These are phyloP conservation scores for Alcedo atthis DNA, from an alignment of 2,797 vertebrate species.

Conservation along the genomic window DNA sequence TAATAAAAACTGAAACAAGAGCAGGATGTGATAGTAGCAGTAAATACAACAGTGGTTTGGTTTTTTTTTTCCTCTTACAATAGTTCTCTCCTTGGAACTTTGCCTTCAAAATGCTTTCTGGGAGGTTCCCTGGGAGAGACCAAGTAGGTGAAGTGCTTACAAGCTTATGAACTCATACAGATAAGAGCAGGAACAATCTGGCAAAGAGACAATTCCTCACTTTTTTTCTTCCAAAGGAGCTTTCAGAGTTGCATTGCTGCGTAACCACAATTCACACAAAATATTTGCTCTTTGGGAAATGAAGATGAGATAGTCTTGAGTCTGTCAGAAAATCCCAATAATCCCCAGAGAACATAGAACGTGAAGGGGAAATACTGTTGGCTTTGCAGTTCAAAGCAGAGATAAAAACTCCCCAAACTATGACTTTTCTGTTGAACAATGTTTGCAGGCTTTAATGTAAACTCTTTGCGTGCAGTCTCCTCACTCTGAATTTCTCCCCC, in stretches of 20 bases:
- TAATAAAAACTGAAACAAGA: not conserved
- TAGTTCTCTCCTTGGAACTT: not conserved
- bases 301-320: not conserved
- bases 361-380: not conserved
- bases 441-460: not conserved
- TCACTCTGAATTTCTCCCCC: not conserved
- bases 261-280: not conserved
- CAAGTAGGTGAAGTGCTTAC: not conserved
- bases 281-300: not conserved
- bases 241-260: not conserved
- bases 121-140: not conserved
- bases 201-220: not conserved
- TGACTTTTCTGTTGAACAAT: not conserved
- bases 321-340: constrained; percentile 12
- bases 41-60: not conserved
- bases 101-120: not conserved
- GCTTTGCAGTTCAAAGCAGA: not conserved
- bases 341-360: not conserved
- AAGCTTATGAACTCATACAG: not conserved
- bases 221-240: not conserved
- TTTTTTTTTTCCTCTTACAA: not conserved
- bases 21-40: not conserved
- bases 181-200: not conserved
- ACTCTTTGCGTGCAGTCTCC: not conserved
- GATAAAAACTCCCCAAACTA: not conserved